Evolutionary conservation across 2,888 invertebrate genomes (phyloP).

Genomic region (Diaperis boleti): DNA sequence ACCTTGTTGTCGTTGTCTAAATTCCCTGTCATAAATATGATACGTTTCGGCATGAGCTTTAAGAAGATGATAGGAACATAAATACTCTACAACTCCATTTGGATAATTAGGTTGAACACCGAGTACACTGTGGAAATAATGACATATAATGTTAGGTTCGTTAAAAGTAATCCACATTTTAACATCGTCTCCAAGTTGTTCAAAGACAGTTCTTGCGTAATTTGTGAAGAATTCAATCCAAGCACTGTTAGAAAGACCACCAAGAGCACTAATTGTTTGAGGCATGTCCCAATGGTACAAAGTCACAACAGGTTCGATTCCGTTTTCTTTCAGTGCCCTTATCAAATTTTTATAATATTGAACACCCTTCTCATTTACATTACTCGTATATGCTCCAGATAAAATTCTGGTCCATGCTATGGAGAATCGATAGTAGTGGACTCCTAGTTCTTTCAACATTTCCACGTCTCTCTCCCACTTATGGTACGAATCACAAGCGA

Average conservation of each 20-base stretch:
- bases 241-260: conserved; percentile 72
- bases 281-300: conserved; percentile 61
- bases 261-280: conserved; percentile 66
- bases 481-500: conserved; percentile 76
- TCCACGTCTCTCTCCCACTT: conserved; percentile 72
- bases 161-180: conserved; percentile 70
- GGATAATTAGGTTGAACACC: conserved; percentile 63
- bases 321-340: conserved; percentile 72
- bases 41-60: conserved; percentile 76
- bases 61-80: conserved; percentile 74
- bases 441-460: conserved; percentile 70
- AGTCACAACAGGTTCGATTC: conserved; percentile 68
- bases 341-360: conserved; percentile 82
- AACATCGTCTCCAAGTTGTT: conserved; percentile 55
- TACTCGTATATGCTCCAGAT: conserved; percentile 71
- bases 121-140: conserved; percentile 26
- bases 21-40: conserved; percentile 72
- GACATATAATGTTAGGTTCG: conserved; percentile 63
- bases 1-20: conserved; percentile 55
- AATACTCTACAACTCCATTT: conserved; percentile 71
- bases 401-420: conserved; percentile 78
- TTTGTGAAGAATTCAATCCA: conserved; percentile 69
- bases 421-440: conserved; percentile 72
- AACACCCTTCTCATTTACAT: conserved; percentile 77
- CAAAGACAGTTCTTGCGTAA: conserved; percentile 67